Conservation (phyloP, 1,140 invertebrate species). For the Octopus sinensis region DNA sequence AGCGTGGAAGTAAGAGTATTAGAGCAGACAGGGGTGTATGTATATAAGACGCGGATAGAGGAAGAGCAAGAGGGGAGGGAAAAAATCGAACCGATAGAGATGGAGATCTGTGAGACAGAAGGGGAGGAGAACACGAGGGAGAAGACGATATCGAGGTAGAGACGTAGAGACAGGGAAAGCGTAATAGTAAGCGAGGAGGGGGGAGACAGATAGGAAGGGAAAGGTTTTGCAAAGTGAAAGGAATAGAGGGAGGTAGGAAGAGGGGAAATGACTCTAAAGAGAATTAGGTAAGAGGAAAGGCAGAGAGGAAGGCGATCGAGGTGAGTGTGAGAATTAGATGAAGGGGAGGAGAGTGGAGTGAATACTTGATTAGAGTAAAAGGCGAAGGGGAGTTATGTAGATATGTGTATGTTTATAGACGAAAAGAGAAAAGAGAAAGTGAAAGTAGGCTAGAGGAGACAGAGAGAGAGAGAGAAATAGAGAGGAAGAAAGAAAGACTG, state of each 20-base stretch:
- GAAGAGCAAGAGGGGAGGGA: neutral
- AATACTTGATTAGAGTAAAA: neutral
- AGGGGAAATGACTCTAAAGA: neutral
- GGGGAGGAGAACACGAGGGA: constrained; percentile 22
- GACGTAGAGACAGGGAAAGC: neutral
- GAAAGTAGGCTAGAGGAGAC: neutral
- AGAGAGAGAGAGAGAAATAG: neutral
- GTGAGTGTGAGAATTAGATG: neutral
- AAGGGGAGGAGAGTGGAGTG: neutral
- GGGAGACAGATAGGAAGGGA: neutral
- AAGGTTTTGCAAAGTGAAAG: neutral
- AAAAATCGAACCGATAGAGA: neutral
- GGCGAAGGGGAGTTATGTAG: neutral
- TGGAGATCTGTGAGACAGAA: constrained; percentile 17
- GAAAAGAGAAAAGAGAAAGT: neutral
- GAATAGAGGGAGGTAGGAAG: neutral
- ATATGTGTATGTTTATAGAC: neutral
- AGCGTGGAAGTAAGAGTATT: neutral
- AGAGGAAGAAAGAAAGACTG: neutral
- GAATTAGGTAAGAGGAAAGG: neutral
- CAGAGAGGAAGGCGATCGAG: neutral
- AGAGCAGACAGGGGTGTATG: constrained; percentile 11
- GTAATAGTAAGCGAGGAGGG: neutral
- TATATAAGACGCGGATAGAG: neutral
- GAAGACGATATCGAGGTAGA: constrained; percentile 1